Conservation (phyloP, 2,888 invertebrate species). For the Amphipoea oculea region DNA sequence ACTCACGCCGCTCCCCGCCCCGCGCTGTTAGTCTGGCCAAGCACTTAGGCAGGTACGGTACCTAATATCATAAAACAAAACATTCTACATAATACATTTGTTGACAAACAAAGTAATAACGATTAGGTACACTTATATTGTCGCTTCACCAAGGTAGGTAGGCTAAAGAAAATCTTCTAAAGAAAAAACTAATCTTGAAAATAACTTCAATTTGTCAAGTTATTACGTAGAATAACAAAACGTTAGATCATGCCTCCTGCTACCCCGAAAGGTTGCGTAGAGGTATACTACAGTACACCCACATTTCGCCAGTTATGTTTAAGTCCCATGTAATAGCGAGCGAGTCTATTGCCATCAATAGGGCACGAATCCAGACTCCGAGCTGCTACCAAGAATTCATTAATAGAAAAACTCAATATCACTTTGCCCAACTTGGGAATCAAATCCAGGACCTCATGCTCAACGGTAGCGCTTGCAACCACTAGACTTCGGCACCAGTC, state of each 20-base stretch:
- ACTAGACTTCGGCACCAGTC: not conserved
- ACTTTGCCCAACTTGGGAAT: not conserved
- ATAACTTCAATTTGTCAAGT: not conserved
- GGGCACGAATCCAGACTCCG: no score
- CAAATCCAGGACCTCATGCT: not conserved
- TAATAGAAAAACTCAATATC: no score
- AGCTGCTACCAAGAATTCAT: no score
- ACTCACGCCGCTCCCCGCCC: no score
- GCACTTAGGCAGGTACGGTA: not conserved
- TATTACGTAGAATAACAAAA: no score
- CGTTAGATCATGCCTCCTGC: not conserved
- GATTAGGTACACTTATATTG: constrained; percentile 1
- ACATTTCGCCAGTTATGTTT: no score
- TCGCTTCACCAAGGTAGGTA: not conserved
- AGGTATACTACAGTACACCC: no score
- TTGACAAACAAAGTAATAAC: not conserved
- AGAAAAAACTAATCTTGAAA: not conserved
- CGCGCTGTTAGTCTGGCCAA: no score
- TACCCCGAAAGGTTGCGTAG: no score
- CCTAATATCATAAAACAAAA: constrained; percentile 2
- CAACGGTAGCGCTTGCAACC: not conserved
- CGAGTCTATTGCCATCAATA: no score
- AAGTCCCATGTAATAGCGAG: no score
- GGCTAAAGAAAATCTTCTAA: not conserved
- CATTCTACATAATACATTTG: not conserved